phyloP scores from a whole-genome alignment of 1,140 invertebrate genomes.

The Heliothis subflexa region DNA sequence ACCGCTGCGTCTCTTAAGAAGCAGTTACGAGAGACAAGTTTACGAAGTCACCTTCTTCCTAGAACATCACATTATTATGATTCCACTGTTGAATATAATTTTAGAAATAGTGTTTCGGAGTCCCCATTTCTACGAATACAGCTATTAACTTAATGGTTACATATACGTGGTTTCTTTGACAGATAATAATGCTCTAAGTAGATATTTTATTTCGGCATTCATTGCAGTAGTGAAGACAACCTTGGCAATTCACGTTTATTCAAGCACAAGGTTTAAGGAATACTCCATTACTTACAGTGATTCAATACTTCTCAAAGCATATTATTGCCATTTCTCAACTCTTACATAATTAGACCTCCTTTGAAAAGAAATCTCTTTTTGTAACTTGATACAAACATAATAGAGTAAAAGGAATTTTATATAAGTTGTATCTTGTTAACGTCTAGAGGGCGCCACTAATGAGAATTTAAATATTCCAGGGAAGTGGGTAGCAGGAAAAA shows the following conservation, averaged over 20 bases:
- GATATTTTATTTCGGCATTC: too few relatives aligned
- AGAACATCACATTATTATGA: conserved; percentile 2
- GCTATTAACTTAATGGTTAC: too few relatives aligned
- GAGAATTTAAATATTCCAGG: conserved; percentile 54
- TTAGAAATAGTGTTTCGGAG: not conserved
- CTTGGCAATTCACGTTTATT: too few relatives aligned
- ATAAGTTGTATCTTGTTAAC: conserved; percentile 47
- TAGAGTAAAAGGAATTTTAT: conserved; percentile 47
- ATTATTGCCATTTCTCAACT: not conserved
- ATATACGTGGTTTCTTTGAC: not conserved
- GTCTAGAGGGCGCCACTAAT: conserved; percentile 44
- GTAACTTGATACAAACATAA: conserved; percentile 27
- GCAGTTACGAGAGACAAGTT: conserved; percentile 15
- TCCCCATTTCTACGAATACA: too few relatives aligned
- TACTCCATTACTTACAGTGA: too few relatives aligned
- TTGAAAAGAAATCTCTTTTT: conserved; percentile 17
- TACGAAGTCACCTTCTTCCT: not conserved
- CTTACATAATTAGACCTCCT: not conserved
- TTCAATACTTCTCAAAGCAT: not conserved
- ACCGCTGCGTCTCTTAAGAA: not conserved
- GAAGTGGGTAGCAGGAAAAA: conserved; percentile 29
- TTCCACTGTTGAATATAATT: not conserved
- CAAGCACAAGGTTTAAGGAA: too few relatives aligned
- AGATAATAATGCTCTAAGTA: too few relatives aligned
- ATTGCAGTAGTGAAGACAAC: too few relatives aligned